A percentile compares a stretch with the other conserved stretches of the same genome.
Conservation (phyloP, 2,113 vertebrate species). For the Cervus canadensis region DNA sequence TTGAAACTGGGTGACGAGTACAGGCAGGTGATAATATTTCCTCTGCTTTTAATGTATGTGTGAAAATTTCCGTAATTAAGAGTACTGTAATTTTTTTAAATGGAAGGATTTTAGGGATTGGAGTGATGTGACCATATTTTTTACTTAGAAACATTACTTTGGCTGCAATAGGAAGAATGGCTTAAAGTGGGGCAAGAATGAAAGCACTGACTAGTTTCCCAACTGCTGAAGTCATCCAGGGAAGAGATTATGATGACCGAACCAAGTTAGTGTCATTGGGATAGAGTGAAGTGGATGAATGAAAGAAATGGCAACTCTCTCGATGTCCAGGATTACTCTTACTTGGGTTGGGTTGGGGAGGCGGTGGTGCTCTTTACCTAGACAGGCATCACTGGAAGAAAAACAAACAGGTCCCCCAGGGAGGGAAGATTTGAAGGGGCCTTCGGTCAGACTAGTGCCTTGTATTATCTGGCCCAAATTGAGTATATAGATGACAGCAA, state of each 20-base stretch:
- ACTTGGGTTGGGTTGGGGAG: background rate
- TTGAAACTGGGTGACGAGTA: background rate
- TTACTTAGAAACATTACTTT: background rate
- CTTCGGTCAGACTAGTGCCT: background rate
- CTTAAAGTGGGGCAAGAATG: background rate
- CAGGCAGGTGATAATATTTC: background rate
- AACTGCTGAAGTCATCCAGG: background rate
- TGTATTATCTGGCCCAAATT: background rate
- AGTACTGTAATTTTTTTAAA: background rate
- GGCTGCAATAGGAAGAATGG: background rate
- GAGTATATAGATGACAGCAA: background rate
- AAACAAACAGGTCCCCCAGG: background rate
- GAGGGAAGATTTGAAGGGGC: background rate
- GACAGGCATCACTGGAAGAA: background rate
- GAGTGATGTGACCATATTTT: background rate
- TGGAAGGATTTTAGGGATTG: background rate
- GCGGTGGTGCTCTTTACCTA: background rate
- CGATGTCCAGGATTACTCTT: background rate
- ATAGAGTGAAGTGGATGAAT: background rate
- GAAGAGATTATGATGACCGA: background rate
- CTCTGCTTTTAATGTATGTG: background rate
- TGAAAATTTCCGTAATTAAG: background rate
- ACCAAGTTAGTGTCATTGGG: background rate
- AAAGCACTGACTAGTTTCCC: background rate
- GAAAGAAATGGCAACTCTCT: background rate